A percentile compares a stretch with the other conserved stretches of the same genome.
These are phyloP conservation scores for Monopterus albus DNA, from an alignment of 2,113 vertebrate genomes.

Conservation along the genomic window DNA sequence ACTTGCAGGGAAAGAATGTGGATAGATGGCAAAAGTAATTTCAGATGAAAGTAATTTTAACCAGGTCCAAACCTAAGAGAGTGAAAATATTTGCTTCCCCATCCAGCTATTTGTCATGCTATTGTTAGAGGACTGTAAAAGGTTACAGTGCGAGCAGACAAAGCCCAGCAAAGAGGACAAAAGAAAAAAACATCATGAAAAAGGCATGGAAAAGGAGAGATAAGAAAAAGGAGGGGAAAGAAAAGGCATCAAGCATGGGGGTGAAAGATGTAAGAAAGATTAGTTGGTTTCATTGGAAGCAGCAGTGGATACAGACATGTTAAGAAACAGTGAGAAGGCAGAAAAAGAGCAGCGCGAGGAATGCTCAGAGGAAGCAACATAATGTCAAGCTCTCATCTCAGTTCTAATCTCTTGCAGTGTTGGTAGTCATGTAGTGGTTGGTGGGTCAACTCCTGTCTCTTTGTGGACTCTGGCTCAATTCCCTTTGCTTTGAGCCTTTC, in stretches of 20 bases:
- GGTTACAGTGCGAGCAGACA: constrained; percentile 71
- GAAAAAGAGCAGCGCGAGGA: background rate
- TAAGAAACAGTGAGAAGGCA: constrained; percentile 8
- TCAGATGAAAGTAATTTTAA: constrained; percentile 79
- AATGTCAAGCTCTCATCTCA: constrained; percentile 39
- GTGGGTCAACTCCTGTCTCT: constrained; percentile 48
- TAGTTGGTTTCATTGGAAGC: constrained; percentile 37
- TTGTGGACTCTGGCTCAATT: constrained; percentile 34
- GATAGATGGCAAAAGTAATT: constrained; percentile 76
- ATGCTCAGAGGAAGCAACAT: constrained; percentile 46
- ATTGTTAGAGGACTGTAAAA: constrained; percentile 76
- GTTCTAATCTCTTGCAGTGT: constrained; percentile 50
- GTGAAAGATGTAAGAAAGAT: constrained; percentile 11
- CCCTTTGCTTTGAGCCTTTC: constrained; percentile 36
- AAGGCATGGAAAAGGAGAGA: constrained; percentile 6
- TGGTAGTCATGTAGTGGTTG: constrained; percentile 42
- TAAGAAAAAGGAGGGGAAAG: background rate
- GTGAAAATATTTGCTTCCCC: constrained; percentile 64
- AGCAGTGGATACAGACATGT: constrained; percentile 10
- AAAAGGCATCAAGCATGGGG: background rate
- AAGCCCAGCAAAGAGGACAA: constrained; percentile 65
- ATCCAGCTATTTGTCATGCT: constrained; percentile 77
- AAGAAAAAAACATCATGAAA: constrained; percentile 64
- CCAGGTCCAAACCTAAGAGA: constrained; percentile 66
- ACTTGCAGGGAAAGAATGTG: constrained; percentile 67